Percentiles rank a stretch among this genome's conserved stretches.
These are phyloP conservation scores for Patagioenas fasciata DNA, from an alignment of 2,113 vertebrate species.

Conservation along the genomic window DNA sequence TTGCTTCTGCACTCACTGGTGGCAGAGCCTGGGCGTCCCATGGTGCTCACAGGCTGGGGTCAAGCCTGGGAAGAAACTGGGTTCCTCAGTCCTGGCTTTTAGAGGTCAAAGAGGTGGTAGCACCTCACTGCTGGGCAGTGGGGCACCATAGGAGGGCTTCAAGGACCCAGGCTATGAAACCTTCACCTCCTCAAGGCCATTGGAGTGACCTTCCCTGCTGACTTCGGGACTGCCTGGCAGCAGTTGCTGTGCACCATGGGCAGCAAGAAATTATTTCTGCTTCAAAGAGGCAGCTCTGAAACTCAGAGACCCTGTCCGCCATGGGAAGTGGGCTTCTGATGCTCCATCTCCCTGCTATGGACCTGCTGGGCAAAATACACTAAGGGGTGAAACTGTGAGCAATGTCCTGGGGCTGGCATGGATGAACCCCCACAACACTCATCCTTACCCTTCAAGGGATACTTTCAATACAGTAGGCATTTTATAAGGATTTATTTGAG, in stretches of 20 bases:
- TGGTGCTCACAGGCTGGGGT: background rate
- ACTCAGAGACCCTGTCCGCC: background rate
- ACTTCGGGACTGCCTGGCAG: background rate
- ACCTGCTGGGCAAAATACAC: background rate
- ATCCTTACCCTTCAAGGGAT: background rate
- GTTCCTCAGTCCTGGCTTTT: background rate
- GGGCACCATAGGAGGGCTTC: background rate
- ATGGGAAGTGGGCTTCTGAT: background rate
- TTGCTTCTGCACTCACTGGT: accelerated
- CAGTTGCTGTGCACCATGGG: background rate
- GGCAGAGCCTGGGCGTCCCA: background rate
- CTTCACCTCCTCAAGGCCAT: background rate
- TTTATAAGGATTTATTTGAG: background rate
- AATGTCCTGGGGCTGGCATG: background rate
- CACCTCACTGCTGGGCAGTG: background rate
- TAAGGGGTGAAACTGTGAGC: background rate
- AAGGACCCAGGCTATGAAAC: background rate
- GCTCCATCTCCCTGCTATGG: accelerated
- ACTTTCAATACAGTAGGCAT: background rate
- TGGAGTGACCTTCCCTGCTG: background rate
- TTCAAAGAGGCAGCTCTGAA: background rate
- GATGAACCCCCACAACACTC: background rate
- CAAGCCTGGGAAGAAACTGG: background rate
- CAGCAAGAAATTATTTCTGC: background rate
- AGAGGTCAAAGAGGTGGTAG: background rate